Base-by-base conservation (phyloP, 92 coral and sea anemone genomes). In the Siderastrea radians region DNA sequence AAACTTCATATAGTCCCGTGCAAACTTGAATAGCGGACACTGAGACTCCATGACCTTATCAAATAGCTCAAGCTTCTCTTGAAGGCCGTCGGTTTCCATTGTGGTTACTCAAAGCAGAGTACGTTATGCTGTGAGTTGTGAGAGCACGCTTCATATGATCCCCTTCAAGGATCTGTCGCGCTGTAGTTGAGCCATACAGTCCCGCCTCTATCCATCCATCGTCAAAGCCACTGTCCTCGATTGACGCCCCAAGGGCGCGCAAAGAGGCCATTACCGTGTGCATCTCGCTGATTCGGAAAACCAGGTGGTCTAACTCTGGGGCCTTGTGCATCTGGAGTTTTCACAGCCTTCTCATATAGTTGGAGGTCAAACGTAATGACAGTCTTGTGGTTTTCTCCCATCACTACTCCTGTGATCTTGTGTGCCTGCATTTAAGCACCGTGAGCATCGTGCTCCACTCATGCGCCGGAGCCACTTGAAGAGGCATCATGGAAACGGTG, bases 1-100 rank as follows among this genome's bases (percentile, higher is more conserved):
- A 84, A 80, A 87, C 84, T 87, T 79, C 91, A 87, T 87, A 72
- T 80, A 87, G 60, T 75, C 78, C 67, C 55, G 74, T 61, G 61
- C 59, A 85, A 77, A 86, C 69, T 86, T 86, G 59, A 76, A 86
- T 55, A 78, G 13, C 12, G 86, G 91, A 77, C 59, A 45, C 46
- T 70, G 91, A 13, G 78, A 55, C 80, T 80, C 81, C 91, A 86
- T 67, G 51, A 53, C 45, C 77, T 62, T 19, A 49, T 86, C 90
- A 72, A 86, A 86, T 59, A 62, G 63, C 4, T 79, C 53, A 15
- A 79, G 72, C 61, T 70, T 87, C 70, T 87, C 79, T 26, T 87
- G 62, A 10, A 85, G 49, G 19, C 7, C 63, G 43, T 77, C 83
- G 46, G 61, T n/a, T 49, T 84, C 82, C 89, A 86, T 44, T 43